Evolutionary conservation across 2,888 invertebrate genomes (phyloP), one percentile per base, ranked within the genome.

Genomic region (Drosophila fulvimacula): DNA sequence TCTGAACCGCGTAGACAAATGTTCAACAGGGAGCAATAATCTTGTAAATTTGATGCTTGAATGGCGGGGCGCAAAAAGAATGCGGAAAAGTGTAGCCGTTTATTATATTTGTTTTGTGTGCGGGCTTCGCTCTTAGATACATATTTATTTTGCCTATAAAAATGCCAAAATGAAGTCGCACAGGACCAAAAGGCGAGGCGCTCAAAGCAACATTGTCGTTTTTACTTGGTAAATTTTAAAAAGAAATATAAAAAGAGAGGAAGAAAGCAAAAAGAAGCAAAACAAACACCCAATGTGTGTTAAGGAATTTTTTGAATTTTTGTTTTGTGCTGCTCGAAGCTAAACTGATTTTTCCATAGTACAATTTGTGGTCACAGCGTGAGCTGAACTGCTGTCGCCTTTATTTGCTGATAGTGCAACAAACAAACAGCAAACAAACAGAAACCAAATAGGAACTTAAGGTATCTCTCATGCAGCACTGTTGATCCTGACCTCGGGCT

Each of bases 11-110:
- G 42, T 42, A 64, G 70, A 76, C 69, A 82, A 81, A 83, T 80
- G 82, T 70, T 81, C 85, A 88, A 85, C 82, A 73, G 88, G 85
- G 85, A 77, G 85, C 81, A 81, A 88, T 87, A 82, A 88, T 81
- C 81, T 85, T 82, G 75, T 76, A 82, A 85, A 87, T 82, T 82
- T 76, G 76, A 73, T 71, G 78, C 76, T 74, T 69, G 69, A 63
- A 67, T 77, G 84, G 71, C 65, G 41, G 39, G 32, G 27, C 44
- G 15, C 21, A 15, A 36, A 13, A 24, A 34, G 24, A 46, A 52
- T n/a, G 24, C 57, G 57, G 57, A 57, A 57, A 56, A 36, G 64
- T 55, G 13, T 19, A 13, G 41, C 46, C 69, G 65, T 73, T 68
- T 68, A 76, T 77, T 77, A 73, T 77, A 69, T 76, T 77, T 77